phyloP scores from a whole-genome alignment of 2,113 vertebrate genomes.

The Neoarius graeffei region DNA sequence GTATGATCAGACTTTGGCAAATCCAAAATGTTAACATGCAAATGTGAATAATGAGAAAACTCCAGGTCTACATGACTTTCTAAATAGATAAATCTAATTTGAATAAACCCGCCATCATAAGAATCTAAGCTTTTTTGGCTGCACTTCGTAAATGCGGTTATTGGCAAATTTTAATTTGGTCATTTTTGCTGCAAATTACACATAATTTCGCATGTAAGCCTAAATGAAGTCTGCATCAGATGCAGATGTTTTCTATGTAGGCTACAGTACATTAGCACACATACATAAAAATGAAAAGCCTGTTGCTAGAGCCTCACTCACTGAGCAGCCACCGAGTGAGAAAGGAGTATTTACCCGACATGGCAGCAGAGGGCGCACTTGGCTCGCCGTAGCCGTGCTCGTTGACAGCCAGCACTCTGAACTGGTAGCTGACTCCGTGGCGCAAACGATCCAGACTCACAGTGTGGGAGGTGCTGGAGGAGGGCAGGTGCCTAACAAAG shows the following conservation, averaged over 20 bases:
- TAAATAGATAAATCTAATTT: neutral
- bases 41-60: neutral
- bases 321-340: neutral
- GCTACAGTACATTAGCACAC: too few species aligned
- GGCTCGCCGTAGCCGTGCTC: conserved; percentile 90
- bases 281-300: neutral
- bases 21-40: neutral
- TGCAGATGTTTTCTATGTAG: neutral
- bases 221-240: neutral
- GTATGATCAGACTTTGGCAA: neutral
- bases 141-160: neutral
- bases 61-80: neutral
- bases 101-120: neutral
- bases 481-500: conserved; percentile 85
- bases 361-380: conserved; percentile 81
- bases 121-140: neutral
- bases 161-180: neutral
- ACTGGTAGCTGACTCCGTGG: conserved; percentile 91
- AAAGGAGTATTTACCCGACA: conserved; percentile 80
- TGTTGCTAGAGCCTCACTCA: neutral
- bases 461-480: conserved; percentile 80
- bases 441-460: conserved; percentile 83
- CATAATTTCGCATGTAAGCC: neutral
- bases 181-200: neutral
- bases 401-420: conserved; percentile 90